These are phyloP conservation scores for Onchidella celtica DNA, from an alignment of 2,888 invertebrate species.

Conservation along the genomic window DNA sequence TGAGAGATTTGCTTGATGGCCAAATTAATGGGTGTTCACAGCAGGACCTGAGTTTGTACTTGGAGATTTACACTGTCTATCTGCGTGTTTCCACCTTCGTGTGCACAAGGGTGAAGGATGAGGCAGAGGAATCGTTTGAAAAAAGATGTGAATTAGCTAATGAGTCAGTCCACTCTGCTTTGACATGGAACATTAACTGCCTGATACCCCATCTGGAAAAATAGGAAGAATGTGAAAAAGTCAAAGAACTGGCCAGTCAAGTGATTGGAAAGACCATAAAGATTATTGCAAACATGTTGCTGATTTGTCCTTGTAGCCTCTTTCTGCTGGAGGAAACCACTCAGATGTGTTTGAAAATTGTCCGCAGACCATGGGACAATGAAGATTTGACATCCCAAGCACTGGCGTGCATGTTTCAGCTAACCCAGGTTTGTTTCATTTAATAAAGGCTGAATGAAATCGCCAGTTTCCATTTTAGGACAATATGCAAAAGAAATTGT, in stretches of 20 bases:
- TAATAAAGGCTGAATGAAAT: too few species aligned
- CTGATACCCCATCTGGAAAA: background rate
- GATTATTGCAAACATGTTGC: conserved; percentile 1
- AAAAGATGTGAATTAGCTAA: background rate
- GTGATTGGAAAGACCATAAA: background rate
- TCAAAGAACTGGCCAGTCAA: background rate
- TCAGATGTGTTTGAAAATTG: conserved; percentile 10
- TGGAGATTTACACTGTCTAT: background rate
- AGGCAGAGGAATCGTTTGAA: background rate
- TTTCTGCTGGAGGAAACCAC: background rate
- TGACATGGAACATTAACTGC: background rate
- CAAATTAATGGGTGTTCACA: background rate
- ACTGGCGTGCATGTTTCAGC: conserved; percentile 26
- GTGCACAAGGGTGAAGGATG: background rate
- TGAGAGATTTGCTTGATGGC: background rate
- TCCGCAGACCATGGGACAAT: background rate
- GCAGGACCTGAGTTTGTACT: conserved; percentile 5
- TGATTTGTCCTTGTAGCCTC: background rate
- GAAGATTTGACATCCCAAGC: background rate
- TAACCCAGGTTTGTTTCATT: conserved; percentile 13
- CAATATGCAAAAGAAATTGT: too few species aligned
- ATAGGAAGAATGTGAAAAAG: background rate
- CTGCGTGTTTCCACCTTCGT: conserved; percentile 21
- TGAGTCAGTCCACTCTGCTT: background rate
- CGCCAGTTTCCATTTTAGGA: too few species aligned